phyloP scores from a whole-genome alignment of 2,113 vertebrate genomes.

The Cygnus buccinator region DNA sequence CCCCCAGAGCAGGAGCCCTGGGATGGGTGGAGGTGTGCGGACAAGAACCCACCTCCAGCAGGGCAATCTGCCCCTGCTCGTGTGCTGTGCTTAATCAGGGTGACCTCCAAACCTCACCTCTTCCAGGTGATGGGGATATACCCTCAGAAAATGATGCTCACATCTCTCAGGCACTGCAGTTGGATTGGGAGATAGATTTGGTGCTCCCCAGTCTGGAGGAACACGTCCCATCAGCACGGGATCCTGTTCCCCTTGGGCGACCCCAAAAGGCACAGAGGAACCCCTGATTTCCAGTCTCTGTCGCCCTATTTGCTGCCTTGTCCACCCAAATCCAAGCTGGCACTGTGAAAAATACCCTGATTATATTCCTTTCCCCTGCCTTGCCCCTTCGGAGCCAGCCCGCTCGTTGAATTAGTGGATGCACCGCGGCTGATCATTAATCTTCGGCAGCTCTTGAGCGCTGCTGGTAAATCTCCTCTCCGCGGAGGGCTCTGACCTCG shows the following conservation, averaged over 20 bases:
- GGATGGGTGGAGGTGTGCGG: neutral
- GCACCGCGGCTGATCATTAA: neutral
- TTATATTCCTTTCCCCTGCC: neutral
- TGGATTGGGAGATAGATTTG: neutral
- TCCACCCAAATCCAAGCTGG: neutral
- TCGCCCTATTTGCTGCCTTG: neutral
- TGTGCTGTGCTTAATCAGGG: fast-evolving
- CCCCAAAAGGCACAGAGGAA: neutral
- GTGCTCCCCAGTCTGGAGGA: neutral
- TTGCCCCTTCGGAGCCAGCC: neutral
- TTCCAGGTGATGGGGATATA: neutral
- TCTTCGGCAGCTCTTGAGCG: neutral
- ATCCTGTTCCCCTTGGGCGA: neutral
- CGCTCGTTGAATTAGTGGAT: neutral
- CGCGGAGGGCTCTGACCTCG: neutral
- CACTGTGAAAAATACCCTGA: neutral
- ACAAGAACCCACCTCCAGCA: neutral
- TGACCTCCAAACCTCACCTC: neutral
- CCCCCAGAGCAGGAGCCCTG: neutral
- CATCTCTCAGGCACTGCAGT: neutral
- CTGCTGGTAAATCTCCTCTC: neutral
- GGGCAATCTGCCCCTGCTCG: fast-evolving
- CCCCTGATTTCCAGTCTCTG: neutral
- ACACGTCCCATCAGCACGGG: fast-evolving
- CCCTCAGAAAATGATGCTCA: fast-evolving